Conservation (phyloP, 2,888 invertebrate genomes). For the Sicus ferrugineus region DNA sequence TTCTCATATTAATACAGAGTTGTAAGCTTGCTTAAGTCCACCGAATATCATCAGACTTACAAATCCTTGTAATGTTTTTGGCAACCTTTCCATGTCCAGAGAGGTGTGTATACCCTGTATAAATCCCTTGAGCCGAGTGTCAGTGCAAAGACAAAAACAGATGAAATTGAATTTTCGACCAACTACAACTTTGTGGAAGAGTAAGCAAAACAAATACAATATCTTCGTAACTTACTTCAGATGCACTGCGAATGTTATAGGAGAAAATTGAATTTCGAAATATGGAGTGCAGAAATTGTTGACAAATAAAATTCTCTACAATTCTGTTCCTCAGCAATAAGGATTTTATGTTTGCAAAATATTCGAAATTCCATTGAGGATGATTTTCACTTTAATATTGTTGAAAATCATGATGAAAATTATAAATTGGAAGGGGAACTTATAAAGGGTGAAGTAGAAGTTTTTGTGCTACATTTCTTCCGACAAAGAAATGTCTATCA, state of each 20-base stretch:
- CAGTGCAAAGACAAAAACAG: neutral
- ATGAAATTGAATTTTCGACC: slow-evolving; percentile 2
- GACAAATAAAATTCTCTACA: neutral
- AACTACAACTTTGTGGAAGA: slow-evolving; percentile 19
- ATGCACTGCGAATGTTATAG: neutral
- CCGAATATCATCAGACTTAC: too few relatives aligned
- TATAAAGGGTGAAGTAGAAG: too few relatives aligned
- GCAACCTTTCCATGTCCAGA: too few relatives aligned
- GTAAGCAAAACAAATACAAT: slow-evolving; percentile 8
- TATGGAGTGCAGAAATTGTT: neutral
- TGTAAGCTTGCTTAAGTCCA: too few relatives aligned
- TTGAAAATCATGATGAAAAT: neutral
- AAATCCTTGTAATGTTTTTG: too few relatives aligned
- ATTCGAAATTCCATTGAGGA: neutral
- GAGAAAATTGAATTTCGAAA: slow-evolving; percentile 1
- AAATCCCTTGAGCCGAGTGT: slow-evolving; percentile 2
- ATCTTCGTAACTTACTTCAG: slow-evolving; percentile 5
- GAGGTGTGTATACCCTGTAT: too few relatives aligned
- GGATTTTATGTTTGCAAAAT: neutral
- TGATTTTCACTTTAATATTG: neutral
- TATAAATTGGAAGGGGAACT: neutral
- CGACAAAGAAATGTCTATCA: too few relatives aligned
- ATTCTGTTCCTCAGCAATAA: neutral
- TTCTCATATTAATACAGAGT: too few relatives aligned
- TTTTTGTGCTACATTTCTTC: too few relatives aligned